A percentile compares a stretch with the other conserved stretches of the same genome.
These are phyloP conservation scores for Himalopsyche japonica DNA, from an alignment of 2,888 invertebrate species.

Conservation along the genomic window DNA sequence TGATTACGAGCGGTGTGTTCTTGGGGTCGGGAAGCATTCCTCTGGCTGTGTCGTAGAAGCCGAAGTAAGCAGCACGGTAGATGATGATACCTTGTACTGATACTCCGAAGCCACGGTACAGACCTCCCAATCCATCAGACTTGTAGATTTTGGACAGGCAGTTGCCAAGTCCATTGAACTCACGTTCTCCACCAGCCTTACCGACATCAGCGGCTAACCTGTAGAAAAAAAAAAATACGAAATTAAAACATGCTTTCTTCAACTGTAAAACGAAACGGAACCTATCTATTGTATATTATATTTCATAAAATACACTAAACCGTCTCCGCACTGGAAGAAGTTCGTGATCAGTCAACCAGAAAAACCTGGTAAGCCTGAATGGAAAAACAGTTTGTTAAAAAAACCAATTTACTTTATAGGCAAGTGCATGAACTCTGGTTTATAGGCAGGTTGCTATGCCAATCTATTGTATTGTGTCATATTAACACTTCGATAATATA, in stretches of 20 bases:
- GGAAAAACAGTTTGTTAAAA: too few relatives aligned
- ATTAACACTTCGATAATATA: too few relatives aligned
- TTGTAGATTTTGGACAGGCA: constrained; percentile 85
- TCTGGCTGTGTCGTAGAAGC: constrained; percentile 94
- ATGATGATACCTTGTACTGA: constrained; percentile 96
- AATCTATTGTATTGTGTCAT: too few relatives aligned
- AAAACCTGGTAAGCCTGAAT: too few relatives aligned
- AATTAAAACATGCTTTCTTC: not conserved
- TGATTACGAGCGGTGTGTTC: constrained; percentile 88
- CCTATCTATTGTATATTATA: not conserved
- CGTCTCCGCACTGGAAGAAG: not conserved
- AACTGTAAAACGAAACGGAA: not conserved
- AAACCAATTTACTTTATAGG: too few relatives aligned
- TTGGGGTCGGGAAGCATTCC: constrained; percentile 92
- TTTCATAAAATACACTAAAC: not conserved
- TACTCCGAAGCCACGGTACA: constrained; percentile 93
- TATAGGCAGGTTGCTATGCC: too few relatives aligned
- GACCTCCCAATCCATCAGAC: constrained; percentile 79
- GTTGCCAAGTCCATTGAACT: constrained; percentile 88
- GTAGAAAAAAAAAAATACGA: not conserved
- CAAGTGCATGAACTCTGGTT: too few relatives aligned
- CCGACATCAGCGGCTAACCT: constrained; percentile 80
- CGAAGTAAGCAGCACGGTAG: constrained; percentile 95
- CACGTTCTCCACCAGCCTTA: constrained; percentile 75
- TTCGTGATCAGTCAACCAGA: too few relatives aligned